Evolutionary conservation across 1,140 invertebrate genomes (phyloP).

Genomic region (Tetramorium alpestre): DNA sequence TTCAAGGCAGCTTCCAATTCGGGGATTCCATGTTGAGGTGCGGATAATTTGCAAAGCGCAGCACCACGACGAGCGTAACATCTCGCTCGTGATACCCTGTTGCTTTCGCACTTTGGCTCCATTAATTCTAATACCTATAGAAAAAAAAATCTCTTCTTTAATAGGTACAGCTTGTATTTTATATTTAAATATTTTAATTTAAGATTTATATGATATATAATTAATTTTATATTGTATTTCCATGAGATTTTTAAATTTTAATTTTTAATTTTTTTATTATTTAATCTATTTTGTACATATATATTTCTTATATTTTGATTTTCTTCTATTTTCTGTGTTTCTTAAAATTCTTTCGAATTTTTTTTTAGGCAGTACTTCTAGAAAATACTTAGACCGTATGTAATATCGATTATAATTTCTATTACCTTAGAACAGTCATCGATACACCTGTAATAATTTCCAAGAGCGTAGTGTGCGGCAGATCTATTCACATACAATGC

Average conservation of each 20-base stretch:
- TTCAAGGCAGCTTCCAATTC: slow-evolving; percentile 91
- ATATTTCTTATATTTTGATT: background rate
- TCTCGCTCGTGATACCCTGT: slow-evolving; percentile 89
- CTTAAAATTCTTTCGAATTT: background rate
- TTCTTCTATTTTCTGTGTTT: background rate
- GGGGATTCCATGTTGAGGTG: slow-evolving; percentile 90
- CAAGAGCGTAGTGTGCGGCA: slow-evolving; percentile 90
- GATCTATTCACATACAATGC: slow-evolving; percentile 92
- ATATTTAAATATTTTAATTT: background rate
- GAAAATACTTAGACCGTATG: background rate
- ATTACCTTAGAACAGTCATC: slow-evolving; percentile 88
- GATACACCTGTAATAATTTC: slow-evolving; percentile 90
- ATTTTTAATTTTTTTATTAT: background rate
- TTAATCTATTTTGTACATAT: background rate
- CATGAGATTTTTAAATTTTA: background rate
- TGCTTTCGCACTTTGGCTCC: slow-evolving; percentile 89
- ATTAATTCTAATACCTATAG: slow-evolving; percentile 90
- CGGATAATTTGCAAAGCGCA: slow-evolving; percentile 90
- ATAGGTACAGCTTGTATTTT: background rate
- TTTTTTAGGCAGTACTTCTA: background rate
- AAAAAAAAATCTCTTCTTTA: slow-evolving; percentile 65
- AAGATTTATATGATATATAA: background rate
- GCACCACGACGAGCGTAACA: slow-evolving; percentile 91
- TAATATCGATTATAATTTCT: slow-evolving; percentile 1
- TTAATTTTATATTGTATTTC: background rate